phyloP scores from a whole-genome alignment of 2,113 vertebrate genomes.

The Alces alces region DNA sequence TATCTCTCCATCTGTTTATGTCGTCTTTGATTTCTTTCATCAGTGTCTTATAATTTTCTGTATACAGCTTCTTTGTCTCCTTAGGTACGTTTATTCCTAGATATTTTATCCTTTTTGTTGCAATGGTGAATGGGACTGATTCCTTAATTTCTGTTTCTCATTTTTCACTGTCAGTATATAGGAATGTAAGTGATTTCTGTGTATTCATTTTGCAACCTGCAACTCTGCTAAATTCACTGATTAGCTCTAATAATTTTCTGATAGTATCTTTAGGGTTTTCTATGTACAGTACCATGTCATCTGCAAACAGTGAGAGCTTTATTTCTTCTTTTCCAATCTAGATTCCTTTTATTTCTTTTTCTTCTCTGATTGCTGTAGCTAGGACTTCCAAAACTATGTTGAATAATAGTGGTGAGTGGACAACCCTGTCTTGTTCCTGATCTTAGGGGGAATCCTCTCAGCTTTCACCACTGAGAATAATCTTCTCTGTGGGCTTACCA shows the following conservation, averaged over 20 bases:
- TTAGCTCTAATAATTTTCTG: not conserved
- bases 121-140: not conserved
- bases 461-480: not conserved
- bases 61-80: not conserved
- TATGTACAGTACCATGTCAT: not conserved
- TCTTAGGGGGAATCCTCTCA: not conserved
- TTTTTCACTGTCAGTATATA: not conserved
- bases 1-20: not conserved
- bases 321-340: not conserved
- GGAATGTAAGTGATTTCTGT: not conserved
- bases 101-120: not conserved
- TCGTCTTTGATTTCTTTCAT: not conserved
- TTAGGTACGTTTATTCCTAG: not conserved
- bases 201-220: not conserved
- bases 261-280: not conserved
- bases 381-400: not conserved
- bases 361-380: not conserved
- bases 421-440: not conserved
- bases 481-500: not conserved
- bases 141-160: not conserved
- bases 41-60: not conserved
- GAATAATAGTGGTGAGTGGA: not conserved
- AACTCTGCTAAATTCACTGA: not conserved
- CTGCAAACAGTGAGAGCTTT: not conserved
- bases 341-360: not conserved